phyloP scores from a whole-genome alignment of 2,888 invertebrate species.

The Chironomus riparius region DNA sequence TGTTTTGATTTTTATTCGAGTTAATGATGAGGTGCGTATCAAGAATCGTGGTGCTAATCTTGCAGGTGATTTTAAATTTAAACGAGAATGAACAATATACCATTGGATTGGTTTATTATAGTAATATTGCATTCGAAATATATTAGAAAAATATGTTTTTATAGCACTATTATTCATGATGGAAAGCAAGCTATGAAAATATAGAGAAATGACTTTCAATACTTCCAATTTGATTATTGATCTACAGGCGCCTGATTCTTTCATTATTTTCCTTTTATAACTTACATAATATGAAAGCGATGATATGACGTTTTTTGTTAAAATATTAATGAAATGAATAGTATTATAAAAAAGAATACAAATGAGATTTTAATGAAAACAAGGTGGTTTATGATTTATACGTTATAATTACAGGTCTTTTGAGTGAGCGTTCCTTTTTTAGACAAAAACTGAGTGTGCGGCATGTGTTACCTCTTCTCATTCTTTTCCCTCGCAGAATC shows the following conservation, averaged over 20 bases:
- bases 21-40: no score
- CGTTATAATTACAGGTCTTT: constrained; percentile 19
- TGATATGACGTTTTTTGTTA: constrained; percentile 11
- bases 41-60: neutral
- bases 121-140: no score
- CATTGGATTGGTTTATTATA: no score
- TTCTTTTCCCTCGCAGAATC: neutral
- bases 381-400: constrained; percentile 26
- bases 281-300: neutral
- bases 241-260: constrained; percentile 17
- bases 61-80: constrained; percentile 7
- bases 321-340: neutral
- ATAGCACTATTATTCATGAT: neutral
- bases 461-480: constrained; percentile 4
- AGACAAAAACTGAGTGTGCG: neutral
- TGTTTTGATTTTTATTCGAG: no score
- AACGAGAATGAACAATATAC: no score
- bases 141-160: neutral
- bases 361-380: constrained; percentile 23
- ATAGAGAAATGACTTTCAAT: neutral
- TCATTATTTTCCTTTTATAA: neutral
- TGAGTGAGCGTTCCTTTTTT: neutral
- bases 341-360: neutral
- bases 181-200: neutral
- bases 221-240: constrained; percentile 13